Base-by-base conservation (phyloP, 2,888 invertebrate genomes). In the Crioceris asparagi region DNA sequence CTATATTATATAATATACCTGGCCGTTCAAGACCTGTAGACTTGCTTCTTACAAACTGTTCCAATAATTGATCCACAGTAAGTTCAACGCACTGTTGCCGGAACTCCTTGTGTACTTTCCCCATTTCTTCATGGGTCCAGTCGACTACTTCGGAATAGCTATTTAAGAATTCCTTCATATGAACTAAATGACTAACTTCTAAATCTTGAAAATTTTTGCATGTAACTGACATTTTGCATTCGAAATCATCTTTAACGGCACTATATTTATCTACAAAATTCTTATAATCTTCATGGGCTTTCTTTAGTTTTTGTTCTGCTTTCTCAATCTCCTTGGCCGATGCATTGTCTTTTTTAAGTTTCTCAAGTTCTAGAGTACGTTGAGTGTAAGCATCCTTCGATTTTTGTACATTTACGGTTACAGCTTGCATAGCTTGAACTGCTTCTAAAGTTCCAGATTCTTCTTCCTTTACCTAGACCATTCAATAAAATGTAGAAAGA, bases 191-290 rank as follows among this genome's bases (percentile, higher is more conserved):
- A 38, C 83, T 79, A 57, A 91, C 88, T 65, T 96, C 94, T 15
- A 93, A 79, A 64, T 88, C 90, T 73, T 96, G 94, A 61, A 94
- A 96, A 61, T 87, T 83, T 76, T 83, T 83, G 65, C 90, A 91
- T 26, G 91, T 86, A 48, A 80, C 75, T 4, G 84, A 83, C 94
- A 97, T 96, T 69, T 92, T 92, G 55, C 80, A 80, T 66, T 96
- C 93, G 69, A 96, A 98, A 55, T 93, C 92, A 52, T 85, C 85
- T 60, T 96, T 83, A 32, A 92, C 81, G 18, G 75, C 70, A 54
- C 81, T 83, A 64, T 97, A 96, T 65, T 96, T 97, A 43, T 96
- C 94, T 47, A 93, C 80, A 50, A 91, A 74, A 45, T 72, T 70
- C 61, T 84, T 84, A 61, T 96, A 97, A 56, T 98, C 97, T 59